Base-by-base conservation (phyloP, 2,113 vertebrate species). In the Tylochromis polylepis region DNA sequence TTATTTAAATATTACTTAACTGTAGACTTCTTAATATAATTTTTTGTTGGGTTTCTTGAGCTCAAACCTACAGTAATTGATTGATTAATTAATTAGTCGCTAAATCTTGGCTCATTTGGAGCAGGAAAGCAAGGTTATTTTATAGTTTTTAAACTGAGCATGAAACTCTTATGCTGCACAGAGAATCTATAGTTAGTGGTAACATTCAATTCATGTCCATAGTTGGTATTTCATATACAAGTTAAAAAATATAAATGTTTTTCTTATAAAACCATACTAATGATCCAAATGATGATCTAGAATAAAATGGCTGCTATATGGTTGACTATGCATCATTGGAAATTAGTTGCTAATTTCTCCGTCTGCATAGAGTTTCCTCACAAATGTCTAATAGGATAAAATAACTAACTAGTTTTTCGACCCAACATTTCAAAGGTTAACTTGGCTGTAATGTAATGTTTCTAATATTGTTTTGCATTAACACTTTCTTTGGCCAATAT, bases 11-110 rank as follows among this genome's bases (percentile, higher is more conserved):
- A 11, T 20, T 75, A 20, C 24, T 29, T 46, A 49, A 11, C 15
- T 75, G 9, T 46, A 11, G 38, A 43, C 9, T 43, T 70, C 38
- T 46, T 6, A 46, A 75, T 75, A 29, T 75, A 6, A 72, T 49
- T 49, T 49, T 36, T 72, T 0, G 10, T 3, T 18, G 14, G 9
- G 2, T 7, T 49, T 72, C 46, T 49, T 46, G 5, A 75, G 41
- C 2, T 0, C 24, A 18, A 75, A 4, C 67, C 0, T 20, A 11
- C 22, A 7, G 14, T 29, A 18, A 29, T 0, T 49, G 9, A 72
- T 38, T 43, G 15, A 24, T 49, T 75, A 11, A 75, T 0, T 1
- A 18, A 49, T 29, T 75, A 29, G 1, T 18, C 49, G 70, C 2
- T 75, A 11, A 49, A 29, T 29, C 29, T 29, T 11, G 1, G n/a